A percentile compares a stretch with the other conserved stretches of the same genome.
phyloP scores from a whole-genome alignment of 2,797 vertebrate genomes.

The Aphelocoma californica region DNA sequence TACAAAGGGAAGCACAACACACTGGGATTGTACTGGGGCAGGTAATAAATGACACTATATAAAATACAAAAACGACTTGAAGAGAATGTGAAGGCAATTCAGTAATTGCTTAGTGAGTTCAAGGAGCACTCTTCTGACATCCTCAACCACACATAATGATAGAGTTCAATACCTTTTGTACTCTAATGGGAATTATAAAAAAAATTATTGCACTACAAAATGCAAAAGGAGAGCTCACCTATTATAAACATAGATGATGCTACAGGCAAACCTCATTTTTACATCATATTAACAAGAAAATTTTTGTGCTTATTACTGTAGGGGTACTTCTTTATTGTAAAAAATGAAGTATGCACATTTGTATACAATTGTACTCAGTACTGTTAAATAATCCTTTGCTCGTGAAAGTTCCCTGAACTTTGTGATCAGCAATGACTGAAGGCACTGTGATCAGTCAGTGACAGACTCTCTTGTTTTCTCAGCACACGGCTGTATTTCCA shows the following conservation, averaged over 20 bases:
- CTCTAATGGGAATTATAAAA: neutral
- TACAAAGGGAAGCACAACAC: neutral
- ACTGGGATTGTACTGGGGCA: neutral
- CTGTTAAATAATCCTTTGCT: neutral
- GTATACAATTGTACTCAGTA: neutral
- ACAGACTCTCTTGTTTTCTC: constrained; percentile 14
- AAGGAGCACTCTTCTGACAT: neutral
- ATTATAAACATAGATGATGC: neutral
- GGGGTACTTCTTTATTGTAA: neutral
- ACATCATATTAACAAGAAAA: neutral
- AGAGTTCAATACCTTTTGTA: neutral
- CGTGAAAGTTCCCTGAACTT: neutral
- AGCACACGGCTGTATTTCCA: constrained; percentile 85
- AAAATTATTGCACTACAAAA: neutral
- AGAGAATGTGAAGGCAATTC: neutral
- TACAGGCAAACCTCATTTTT: neutral
- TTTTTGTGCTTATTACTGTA: neutral
- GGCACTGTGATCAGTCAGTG: neutral
- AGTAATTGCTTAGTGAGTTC: neutral
- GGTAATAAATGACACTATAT: neutral
- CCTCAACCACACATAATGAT: neutral
- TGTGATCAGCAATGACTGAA: neutral
- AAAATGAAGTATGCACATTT: neutral
- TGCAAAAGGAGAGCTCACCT: neutral
- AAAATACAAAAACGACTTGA: neutral